Base-by-base conservation (phyloP, 2,113 vertebrate genomes). In the Cavia aperea region DNA sequence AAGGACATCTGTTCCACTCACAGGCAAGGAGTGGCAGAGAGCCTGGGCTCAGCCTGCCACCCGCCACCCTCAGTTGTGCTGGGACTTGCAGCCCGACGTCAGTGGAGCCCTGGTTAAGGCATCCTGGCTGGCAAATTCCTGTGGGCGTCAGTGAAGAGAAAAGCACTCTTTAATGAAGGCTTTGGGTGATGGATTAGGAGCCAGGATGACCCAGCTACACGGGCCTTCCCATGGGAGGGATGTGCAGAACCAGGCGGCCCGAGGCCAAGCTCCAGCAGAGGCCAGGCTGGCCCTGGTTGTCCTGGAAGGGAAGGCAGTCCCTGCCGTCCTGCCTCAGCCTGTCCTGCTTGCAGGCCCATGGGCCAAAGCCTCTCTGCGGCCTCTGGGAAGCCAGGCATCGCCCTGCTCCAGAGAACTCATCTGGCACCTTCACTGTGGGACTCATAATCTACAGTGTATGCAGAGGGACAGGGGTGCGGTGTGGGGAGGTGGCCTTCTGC, bases 101-200 rank as follows among this genome's bases (percentile, higher is more conserved):
- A 2, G 36, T 77, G 81, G 63, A 75, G 66, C 66, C 49, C 65
- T 91, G 75, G 70, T 92, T 58, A 62, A 43, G 56, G 65, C 7
- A 7, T 18, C 66, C 81, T 84, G 39, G 51, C 86, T 84, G 95
- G 91, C 91, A 95, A 89, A 95, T 94, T 93, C 62, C 82, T 93
- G 56, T 79, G 90, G 91, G 81, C 49, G 63, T 70, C 58, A 62
- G 15, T 7, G 15, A 89, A 93, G 26, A 90, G 86, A 92, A 92
- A 91, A 65, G 24, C 58, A 51, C 78, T 94, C n/a, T 81, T 91
- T 95, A 95, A 95, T 94, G 89, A 96, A 95, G 92, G 49, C 90
- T 95, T 90, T 91, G 86, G 75, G 78, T 93, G 75, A 83, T 18
- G 81, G 94, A 96, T 96, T 94, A 92, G 54, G 88, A 82, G 26